Evolutionary conservation across 2,888 invertebrate genomes (phyloP).

Genomic region (Drosophila anceps): DNA sequence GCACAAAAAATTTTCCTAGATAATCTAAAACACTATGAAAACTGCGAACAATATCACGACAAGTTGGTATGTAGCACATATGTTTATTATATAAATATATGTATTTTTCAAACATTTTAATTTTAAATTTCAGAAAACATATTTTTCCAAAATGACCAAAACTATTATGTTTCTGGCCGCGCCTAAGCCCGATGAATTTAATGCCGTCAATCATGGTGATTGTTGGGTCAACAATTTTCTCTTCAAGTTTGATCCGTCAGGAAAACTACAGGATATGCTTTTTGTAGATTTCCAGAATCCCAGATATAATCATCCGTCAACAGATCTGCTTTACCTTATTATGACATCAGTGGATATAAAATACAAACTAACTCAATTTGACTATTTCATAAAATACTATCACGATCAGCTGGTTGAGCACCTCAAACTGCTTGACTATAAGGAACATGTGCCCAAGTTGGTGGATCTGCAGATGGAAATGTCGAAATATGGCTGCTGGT

Average conservation of each 20-base stretch:
- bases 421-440: slow-evolving; percentile 71
- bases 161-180: slow-evolving; percentile 3
- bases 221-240: slow-evolving; percentile 81
- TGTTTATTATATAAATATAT: neutral
- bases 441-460: slow-evolving; percentile 69
- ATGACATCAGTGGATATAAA: slow-evolving; percentile 78
- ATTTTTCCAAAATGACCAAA: slow-evolving; percentile 42
- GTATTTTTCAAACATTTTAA: neutral
- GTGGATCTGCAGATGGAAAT: slow-evolving; percentile 72
- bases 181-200: slow-evolving; percentile 65
- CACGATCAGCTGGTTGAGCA: slow-evolving; percentile 75
- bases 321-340: slow-evolving; percentile 80
- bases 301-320: slow-evolving; percentile 71
- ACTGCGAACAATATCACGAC: slow-evolving; percentile 56
- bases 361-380: slow-evolving; percentile 80
- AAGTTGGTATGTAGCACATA: slow-evolving; percentile 61
- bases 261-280: slow-evolving; percentile 60
- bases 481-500: slow-evolving; percentile 66
- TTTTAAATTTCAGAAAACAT: slow-evolving; percentile 59
- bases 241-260: slow-evolving; percentile 70
- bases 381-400: slow-evolving; percentile 81
- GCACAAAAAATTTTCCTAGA: slow-evolving; percentile 35
- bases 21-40: slow-evolving; percentile 51
- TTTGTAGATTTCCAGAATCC: slow-evolving; percentile 82
- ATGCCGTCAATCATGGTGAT: slow-evolving; percentile 80